Base-by-base conservation (phyloP, 2,797 vertebrate genomes). In the Erethizon dorsatum region DNA sequence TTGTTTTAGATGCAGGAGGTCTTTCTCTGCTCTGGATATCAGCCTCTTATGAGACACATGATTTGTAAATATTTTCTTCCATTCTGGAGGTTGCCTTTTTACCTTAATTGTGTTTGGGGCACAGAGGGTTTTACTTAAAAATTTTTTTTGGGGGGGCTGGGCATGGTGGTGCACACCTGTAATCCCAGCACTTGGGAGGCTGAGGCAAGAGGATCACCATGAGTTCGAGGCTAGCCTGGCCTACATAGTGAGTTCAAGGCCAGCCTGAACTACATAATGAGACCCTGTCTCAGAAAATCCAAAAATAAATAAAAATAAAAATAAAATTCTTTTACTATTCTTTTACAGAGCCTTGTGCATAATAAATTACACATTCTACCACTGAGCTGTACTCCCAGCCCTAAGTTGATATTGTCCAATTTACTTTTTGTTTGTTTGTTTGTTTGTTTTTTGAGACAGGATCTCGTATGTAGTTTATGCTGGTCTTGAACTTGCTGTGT, bases 11-110 rank as follows among this genome's bases (percentile, higher is more conserved):
- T 67, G 18, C 78, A n/a, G 18, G 9, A 13, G 4, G 82, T 94
- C 52, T 94, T 92, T 92, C 9, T 80, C 8, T 86, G 57, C 78
- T 94, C 77, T 86, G 22, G 47, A 47, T 83, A 69, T 77, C 88
- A 88, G 47, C 24, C 13, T 37, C 5, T 89, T 89, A 79, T 82
- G 22, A 54, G 20, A 59, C 85, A 94, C 0, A 59, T 94, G 47
- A 83, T 90, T 78, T 87, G 26, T 37, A 96, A 69, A 82, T 79
- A 85, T 18, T 37, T 77, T 85, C 26, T 75, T 13, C 37, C 37
- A 71, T 63, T 94, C 13, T 82, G 17, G n/a, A 75, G 67, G 33
- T 73, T 94, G 45, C 5, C 10, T 31, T 92, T 92, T 83, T 57
- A 63, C 26, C 50, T 79, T 82, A 69, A 83, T 59, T 83, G 26